Base-by-base conservation (phyloP, 2,888 invertebrate species). In the Cataglyphis livida region DNA sequence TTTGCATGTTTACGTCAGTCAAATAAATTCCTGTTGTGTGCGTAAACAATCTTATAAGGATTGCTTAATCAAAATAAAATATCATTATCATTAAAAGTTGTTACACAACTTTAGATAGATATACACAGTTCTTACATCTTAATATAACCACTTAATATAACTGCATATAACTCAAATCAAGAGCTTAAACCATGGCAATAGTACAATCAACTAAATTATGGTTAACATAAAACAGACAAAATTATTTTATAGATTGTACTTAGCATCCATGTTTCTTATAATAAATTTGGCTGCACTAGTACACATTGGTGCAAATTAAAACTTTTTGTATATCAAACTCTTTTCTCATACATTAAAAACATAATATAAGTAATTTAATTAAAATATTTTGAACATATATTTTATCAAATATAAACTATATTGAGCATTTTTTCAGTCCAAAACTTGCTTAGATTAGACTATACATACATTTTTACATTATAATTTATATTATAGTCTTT, bases 111-210 rank as follows among this genome's bases (percentile, higher is more conserved):
- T 82, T 59, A 65, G 54, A 44, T 3, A 82, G 10, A 74, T 44
- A 75, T 59, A 38, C 64, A 48, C 48, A 51, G n/a, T 48, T 57
- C 66, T 75, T 82, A 75, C 54, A 75, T 70, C 78, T 48, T 59
- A 59, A 79, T 76, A 57, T 65, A 76, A 76, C 35, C n/a, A 10
- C 74, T 41, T 41, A 41, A 41, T 41, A 41, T 41, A 41, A 41
- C 3, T 15, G 41, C 12, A 44, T 44, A 15, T 44, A 44, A 82
- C 81, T 71, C 57, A 64, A 85, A 75, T 83, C 44, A 74, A 59
- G 48, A 83, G 79, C 68, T 85, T 83, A 85, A 88, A 87, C 88
- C 88, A 88, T 85, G 88, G 85, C 78, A 87, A 88, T 65, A 70
- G 9, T 51, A 66, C 57, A 78, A 44, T 68, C 9, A 66, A 41